Evolutionary conservation across 1,140 invertebrate species (phyloP).

Genomic region (Liolophura sinensis): DNA sequence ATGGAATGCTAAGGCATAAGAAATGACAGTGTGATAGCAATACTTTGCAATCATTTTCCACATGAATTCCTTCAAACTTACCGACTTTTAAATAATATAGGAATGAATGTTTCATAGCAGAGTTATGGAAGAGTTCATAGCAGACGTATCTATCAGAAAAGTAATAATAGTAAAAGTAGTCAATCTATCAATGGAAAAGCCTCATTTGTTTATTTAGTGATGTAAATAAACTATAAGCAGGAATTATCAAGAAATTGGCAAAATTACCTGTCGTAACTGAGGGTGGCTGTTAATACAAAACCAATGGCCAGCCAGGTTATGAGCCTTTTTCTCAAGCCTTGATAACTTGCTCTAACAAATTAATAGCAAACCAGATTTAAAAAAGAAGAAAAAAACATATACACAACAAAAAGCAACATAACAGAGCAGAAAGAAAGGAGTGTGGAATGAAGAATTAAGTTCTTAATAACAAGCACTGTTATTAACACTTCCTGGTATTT

Average conservation of each 20-base stretch:
- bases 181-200: not conserved
- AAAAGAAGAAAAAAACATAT: not conserved
- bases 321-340: slow-evolving; percentile 57
- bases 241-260: not conserved
- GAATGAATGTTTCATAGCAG: not conserved
- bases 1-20: too few relatives aligned
- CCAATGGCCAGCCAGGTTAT: slow-evolving; percentile 57
- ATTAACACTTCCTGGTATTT: not conserved
- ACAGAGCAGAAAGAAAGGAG: not conserved
- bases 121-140: not conserved
- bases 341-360: slow-evolving; percentile 51
- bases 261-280: slow-evolving; percentile 61
- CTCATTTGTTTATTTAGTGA: not conserved
- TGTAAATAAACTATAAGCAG: not conserved
- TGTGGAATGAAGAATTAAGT: not conserved
- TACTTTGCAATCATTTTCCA: too few relatives aligned
- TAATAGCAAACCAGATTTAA: not conserved
- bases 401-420: too few relatives aligned
- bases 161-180: not conserved
- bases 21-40: too few relatives aligned
- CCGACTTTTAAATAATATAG: too few relatives aligned
- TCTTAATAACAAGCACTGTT: not conserved
- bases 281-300: slow-evolving; percentile 63
- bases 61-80: too few relatives aligned
- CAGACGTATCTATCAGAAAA: not conserved